A percentile compares a stretch with the other conserved stretches of the same genome.
These are phyloP conservation scores for Momotus momota DNA, from an alignment of 2,797 vertebrate species.

Conservation along the genomic window DNA sequence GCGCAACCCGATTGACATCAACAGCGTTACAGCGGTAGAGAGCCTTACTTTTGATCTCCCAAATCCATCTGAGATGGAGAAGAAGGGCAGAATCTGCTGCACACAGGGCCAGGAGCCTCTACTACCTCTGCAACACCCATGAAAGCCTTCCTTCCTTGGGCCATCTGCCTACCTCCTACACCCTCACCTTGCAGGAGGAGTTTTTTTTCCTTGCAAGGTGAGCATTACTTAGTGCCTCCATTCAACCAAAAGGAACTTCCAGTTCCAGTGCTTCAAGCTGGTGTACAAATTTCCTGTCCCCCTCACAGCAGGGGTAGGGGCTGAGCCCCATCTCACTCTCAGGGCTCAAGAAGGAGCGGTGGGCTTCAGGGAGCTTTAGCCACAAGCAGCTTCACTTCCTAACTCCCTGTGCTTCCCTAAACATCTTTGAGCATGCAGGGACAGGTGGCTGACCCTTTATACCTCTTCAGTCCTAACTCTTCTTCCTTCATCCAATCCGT, in stretches of 20 bases:
- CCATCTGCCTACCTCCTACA: neutral
- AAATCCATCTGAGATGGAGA: neutral
- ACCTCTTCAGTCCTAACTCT: neutral
- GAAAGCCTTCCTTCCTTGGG: neutral
- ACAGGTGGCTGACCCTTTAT: neutral
- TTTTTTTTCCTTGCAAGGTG: neutral
- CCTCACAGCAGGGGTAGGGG: neutral
- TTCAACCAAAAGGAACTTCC: neutral
- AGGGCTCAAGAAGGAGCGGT: neutral
- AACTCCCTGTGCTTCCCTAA: neutral
- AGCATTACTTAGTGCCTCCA: neutral
- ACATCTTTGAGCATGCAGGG: too few relatives aligned
- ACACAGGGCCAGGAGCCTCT: neutral
- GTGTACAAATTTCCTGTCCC: fast-evolving
- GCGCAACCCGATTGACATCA: neutral
- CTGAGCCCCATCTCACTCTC: neutral
- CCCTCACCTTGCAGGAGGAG: fast-evolving
- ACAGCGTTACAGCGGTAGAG: neutral
- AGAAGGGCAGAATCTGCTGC: neutral
- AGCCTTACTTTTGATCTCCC: neutral
- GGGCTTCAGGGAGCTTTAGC: neutral
- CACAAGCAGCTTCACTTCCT: neutral
- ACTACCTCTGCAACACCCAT: neutral
- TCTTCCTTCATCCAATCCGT: neutral
- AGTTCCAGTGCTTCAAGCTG: neutral